phyloP scores from a whole-genome alignment of 1,140 invertebrate species.

The Drosophila tropicalis region DNA sequence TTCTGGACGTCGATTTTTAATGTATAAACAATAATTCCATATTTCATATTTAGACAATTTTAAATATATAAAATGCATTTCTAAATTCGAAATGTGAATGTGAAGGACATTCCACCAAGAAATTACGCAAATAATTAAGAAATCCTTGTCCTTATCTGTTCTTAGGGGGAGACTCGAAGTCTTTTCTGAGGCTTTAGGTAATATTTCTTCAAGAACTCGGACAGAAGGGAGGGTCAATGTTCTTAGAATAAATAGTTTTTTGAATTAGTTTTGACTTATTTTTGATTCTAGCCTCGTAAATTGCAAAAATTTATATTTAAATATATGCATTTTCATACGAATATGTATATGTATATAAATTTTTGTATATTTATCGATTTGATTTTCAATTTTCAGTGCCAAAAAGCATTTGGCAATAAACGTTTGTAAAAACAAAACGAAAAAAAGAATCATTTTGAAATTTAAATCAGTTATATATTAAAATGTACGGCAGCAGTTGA shows the following conservation, averaged over 20 bases:
- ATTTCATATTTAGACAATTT: constrained; percentile 37
- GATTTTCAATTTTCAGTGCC: constrained; percentile 32
- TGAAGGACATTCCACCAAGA: too few relatives aligned
- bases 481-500: constrained; percentile 18
- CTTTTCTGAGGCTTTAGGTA: too few relatives aligned
- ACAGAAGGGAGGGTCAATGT: too few relatives aligned
- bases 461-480: constrained; percentile 49
- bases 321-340: neutral
- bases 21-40: constrained; percentile 24
- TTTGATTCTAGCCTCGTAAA: neutral
- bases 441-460: constrained; percentile 4
- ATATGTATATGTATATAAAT: neutral
- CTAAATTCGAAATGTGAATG: constrained; percentile 44
- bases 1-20: neutral
- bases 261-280: neutral
- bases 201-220: too few relatives aligned
- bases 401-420: constrained; percentile 41
- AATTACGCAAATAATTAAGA: too few relatives aligned
- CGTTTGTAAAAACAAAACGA: neutral
- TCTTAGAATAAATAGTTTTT: too few relatives aligned
- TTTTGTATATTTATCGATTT: constrained; percentile 1
- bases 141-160: too few relatives aligned
- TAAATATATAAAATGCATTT: constrained; percentile 51
- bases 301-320: neutral
- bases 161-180: too few relatives aligned